Conservation (phyloP, 2,888 invertebrate species). For the Synanthedon myopaeformis region DNA sequence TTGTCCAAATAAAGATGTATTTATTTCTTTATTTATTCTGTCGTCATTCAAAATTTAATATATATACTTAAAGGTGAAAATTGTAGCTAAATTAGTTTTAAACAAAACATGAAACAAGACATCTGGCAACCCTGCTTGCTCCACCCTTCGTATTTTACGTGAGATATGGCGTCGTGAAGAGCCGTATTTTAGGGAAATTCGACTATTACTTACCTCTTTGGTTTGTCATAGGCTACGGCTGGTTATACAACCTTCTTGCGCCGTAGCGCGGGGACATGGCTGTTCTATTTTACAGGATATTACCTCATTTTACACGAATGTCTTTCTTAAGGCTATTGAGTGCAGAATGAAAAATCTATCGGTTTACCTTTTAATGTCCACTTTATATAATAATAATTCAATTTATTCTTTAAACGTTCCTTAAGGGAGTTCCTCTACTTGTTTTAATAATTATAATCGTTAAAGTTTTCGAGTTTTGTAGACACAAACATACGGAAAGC, state of each 20-base stretch:
- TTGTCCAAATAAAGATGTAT: too few relatives aligned
- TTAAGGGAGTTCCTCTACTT: too few relatives aligned
- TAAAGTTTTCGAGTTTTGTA: too few relatives aligned
- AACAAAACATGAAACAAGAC: neutral
- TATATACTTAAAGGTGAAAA: too few relatives aligned
- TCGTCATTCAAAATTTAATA: too few relatives aligned
- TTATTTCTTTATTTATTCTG: too few relatives aligned
- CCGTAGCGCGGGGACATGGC: slow-evolving; percentile 1
- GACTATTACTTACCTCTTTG: slow-evolving; percentile 25
- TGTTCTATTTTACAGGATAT: slow-evolving; percentile 2
- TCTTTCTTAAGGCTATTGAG: neutral
- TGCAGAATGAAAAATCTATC: neutral
- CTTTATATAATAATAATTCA: too few relatives aligned
- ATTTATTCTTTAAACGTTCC: too few relatives aligned
- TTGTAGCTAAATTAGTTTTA: neutral
- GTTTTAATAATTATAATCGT: too few relatives aligned
- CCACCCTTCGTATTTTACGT: slow-evolving; percentile 1
- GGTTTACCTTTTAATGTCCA: neutral
- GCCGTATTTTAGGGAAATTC: slow-evolving; percentile 36
- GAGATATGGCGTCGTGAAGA: slow-evolving; percentile 7
- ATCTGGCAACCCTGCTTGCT: slow-evolving; percentile 2
- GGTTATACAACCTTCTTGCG: slow-evolving; percentile 1
- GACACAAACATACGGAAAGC: too few relatives aligned
- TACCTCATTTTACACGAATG: neutral
- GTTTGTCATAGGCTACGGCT: slow-evolving; percentile 13